Conservation (phyloP, 2,797 vertebrate species). For the Natrix natrix region DNA sequence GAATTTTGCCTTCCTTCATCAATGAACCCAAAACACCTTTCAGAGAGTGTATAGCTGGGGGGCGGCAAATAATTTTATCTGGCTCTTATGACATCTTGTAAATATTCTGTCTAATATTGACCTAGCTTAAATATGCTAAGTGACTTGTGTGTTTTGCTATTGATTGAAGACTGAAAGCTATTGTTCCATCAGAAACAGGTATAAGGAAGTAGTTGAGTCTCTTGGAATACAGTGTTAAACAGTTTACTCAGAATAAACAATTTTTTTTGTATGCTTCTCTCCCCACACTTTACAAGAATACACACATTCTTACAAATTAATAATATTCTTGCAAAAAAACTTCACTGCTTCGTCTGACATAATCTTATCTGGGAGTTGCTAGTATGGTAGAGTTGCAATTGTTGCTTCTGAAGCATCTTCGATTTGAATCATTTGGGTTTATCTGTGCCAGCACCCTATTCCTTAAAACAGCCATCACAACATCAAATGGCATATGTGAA, state of each 20-base stretch:
- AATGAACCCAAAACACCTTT: conserved; percentile 27
- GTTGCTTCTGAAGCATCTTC: not conserved
- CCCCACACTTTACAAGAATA: too few species aligned
- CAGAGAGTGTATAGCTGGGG: not conserved
- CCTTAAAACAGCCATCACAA: not conserved
- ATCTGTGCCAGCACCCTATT: not conserved
- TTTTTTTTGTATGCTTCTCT: not conserved
- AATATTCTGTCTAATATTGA: not conserved
- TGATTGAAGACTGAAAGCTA: conserved; percentile 3
- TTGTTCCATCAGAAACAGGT: not conserved
- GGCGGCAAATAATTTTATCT: conserved; percentile 39
- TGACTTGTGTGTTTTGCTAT: not conserved
- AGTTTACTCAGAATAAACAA: not conserved
- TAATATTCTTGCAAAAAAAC: not conserved
- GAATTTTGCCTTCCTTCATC: conserved; percentile 16
- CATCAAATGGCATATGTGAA: not conserved
- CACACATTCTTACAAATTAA: not conserved
- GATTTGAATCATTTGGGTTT: not conserved
- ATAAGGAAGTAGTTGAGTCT: too few species aligned
- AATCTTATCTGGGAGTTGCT: not conserved
- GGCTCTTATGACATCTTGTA: conserved; percentile 9
- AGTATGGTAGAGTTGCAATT: not conserved
- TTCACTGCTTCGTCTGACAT: not conserved
- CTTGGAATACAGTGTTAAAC: not conserved
- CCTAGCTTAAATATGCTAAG: not conserved